Conservation (phyloP, 2,888 invertebrate genomes). For the Sinohyriopsis cumingii region DNA sequence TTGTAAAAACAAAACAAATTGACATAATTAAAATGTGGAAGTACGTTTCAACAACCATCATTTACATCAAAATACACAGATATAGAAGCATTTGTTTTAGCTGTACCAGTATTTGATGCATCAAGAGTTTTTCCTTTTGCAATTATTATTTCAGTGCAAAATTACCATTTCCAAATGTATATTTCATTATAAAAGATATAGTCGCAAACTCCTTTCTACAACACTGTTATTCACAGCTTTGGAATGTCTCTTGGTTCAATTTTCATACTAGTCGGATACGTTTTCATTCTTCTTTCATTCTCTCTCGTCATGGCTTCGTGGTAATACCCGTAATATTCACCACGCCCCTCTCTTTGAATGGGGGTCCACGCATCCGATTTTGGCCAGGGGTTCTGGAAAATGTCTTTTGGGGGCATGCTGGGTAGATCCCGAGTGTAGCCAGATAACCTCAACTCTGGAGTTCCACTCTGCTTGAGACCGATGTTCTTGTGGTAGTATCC, state of each 20-base stretch:
- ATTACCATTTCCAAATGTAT: too few relatives aligned
- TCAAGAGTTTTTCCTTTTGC: too few relatives aligned
- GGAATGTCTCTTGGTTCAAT: slow-evolving; percentile 52
- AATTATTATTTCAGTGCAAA: too few relatives aligned
- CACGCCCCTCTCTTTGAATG: slow-evolving; percentile 48
- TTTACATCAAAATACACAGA: too few relatives aligned
- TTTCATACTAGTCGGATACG: slow-evolving; percentile 48
- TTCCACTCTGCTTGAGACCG: slow-evolving; percentile 49
- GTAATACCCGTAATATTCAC: slow-evolving; percentile 64
- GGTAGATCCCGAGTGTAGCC: slow-evolving; percentile 62
- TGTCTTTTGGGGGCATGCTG: slow-evolving; percentile 54
- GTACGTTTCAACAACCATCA: too few relatives aligned
- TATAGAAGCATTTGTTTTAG: too few relatives aligned
- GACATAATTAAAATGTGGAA: too few relatives aligned
- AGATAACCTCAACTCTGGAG: slow-evolving; percentile 46
- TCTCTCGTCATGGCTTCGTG: slow-evolving; percentile 60
- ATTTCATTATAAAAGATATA: too few relatives aligned
- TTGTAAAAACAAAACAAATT: too few relatives aligned
- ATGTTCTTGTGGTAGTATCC: slow-evolving; percentile 57
- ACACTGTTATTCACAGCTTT: slow-evolving; percentile 18
- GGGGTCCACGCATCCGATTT: slow-evolving; percentile 55
- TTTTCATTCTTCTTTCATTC: slow-evolving; percentile 41
- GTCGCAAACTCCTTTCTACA: too few relatives aligned
- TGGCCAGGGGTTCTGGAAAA: slow-evolving; percentile 56
- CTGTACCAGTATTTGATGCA: too few relatives aligned